phyloP scores from a whole-genome alignment of 2,888 invertebrate genomes.

The Sminthurides aquaticus region DNA sequence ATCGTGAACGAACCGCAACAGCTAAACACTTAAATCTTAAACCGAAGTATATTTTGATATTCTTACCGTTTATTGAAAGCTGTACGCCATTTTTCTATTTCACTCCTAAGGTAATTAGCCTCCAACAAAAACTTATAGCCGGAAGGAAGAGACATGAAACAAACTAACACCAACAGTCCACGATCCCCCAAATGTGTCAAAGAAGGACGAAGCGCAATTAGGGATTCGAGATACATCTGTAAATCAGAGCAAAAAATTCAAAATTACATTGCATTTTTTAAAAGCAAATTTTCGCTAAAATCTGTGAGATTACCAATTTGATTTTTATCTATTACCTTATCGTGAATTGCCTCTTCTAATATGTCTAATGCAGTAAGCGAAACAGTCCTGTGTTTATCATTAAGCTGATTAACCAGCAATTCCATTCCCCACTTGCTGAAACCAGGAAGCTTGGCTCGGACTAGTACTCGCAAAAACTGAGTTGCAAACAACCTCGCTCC shows the following conservation, averaged over 20 bases:
- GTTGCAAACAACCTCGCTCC: conserved; percentile 74
- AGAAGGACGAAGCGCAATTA: conserved; percentile 65
- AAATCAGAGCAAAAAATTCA: conserved; percentile 40
- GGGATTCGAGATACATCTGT: conserved; percentile 64
- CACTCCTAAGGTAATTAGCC: conserved; percentile 60
- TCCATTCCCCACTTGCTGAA: conserved; percentile 77
- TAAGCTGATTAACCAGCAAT: conserved; percentile 72
- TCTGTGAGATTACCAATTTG: background rate
- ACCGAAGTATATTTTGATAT: too few relatives aligned
- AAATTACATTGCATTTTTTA: background rate
- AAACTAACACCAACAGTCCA: conserved; percentile 66
- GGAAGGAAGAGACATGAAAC: conserved; percentile 64
- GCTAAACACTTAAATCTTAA: background rate
- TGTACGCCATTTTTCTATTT: conserved; percentile 71
- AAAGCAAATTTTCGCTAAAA: background rate
- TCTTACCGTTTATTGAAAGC: conserved; percentile 64
- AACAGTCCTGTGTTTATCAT: conserved; percentile 73
- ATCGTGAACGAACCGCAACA: background rate
- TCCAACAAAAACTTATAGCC: conserved; percentile 60
- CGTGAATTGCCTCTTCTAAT: conserved; percentile 87
- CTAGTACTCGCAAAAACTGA: conserved; percentile 77
- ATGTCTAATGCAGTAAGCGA: conserved; percentile 71
- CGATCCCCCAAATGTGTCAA: conserved; percentile 64
- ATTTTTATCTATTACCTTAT: too few relatives aligned
- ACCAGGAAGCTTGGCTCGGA: conserved; percentile 63